A percentile compares a stretch with the other conserved stretches of the same genome.
phyloP scores from a whole-genome alignment of 2,888 invertebrate genomes.

The Spicauda simplicius region DNA sequence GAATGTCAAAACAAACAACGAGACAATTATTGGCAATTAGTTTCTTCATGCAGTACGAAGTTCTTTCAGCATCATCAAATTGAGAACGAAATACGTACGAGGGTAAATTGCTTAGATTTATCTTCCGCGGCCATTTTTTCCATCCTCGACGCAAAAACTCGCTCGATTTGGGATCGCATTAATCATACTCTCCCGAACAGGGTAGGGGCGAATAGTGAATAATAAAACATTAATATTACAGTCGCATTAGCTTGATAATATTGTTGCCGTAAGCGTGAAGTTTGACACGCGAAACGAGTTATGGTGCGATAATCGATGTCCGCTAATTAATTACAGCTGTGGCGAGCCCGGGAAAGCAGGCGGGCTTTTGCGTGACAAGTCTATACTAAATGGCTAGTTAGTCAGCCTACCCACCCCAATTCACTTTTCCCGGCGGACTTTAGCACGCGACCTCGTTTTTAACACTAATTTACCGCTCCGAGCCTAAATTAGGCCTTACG shows the following conservation, averaged over 20 bases:
- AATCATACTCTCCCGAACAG: too few relatives aligned
- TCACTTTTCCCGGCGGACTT: constrained; percentile 46
- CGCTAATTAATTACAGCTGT: constrained; percentile 48
- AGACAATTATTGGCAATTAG: constrained; percentile 15
- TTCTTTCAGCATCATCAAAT: neutral
- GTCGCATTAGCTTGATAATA: constrained; percentile 17
- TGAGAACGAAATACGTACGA: too few relatives aligned
- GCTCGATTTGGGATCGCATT: too few relatives aligned
- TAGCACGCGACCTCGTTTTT: constrained; percentile 47
- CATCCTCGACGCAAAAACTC: too few relatives aligned
- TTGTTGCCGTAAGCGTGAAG: constrained; percentile 16
- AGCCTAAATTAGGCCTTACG: constrained; percentile 22
- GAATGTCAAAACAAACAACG: constrained; percentile 15
- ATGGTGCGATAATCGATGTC: constrained; percentile 44
- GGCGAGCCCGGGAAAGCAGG: constrained; percentile 34
- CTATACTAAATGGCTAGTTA: constrained; percentile 43
- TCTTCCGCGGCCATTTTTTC: too few relatives aligned
- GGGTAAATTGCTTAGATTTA: too few relatives aligned
- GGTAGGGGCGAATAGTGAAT: too few relatives aligned
- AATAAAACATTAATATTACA: constrained; percentile 10
- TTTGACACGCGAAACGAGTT: constrained; percentile 37
- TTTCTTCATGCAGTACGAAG: neutral
- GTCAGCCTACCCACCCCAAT: constrained; percentile 42
- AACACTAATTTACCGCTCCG: constrained; percentile 38
- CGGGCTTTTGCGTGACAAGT: constrained; percentile 45